Evolutionary conservation across 2,113 vertebrate species (phyloP).

Genomic region (Telmatochromis sp.): DNA sequence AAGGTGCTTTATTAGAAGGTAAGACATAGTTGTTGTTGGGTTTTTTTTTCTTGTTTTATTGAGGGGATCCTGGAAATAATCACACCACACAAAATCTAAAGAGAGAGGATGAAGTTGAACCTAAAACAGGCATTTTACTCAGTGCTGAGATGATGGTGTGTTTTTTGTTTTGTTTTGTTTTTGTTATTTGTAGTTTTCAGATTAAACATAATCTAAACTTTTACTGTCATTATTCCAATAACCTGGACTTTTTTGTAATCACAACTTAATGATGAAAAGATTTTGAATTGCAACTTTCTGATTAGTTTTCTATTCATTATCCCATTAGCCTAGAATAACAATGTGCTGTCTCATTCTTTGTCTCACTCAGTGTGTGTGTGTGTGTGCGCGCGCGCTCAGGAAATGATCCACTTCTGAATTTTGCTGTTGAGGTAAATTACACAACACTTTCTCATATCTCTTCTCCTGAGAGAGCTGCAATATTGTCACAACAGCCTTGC

Average conservation of each 20-base stretch:
- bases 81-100: neutral
- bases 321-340: neutral
- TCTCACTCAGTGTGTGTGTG: neutral
- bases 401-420: slow-evolving; percentile 24
- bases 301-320: neutral
- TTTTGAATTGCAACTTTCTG: neutral
- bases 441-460: slow-evolving; percentile 30
- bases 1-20: neutral
- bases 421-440: slow-evolving; percentile 52
- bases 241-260: neutral
- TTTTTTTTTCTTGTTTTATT: neutral
- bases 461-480: slow-evolving; percentile 39
- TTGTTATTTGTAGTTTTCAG: neutral
- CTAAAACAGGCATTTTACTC: neutral
- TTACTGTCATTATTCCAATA: neutral
- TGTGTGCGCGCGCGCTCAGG: neutral
- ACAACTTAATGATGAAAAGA: neutral
- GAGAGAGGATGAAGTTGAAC: neutral
- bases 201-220: neutral
- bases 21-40: neutral
- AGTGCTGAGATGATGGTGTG: neutral
- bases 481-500: slow-evolving; percentile 47
- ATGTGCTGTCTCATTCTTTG: neutral
- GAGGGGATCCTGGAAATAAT: neutral
- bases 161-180: accelerated